A percentile compares a stretch with the other conserved stretches of the same genome.
Evolutionary conservation across 2,888 invertebrate species (phyloP).

Genomic region (Fabriciana adippe): DNA sequence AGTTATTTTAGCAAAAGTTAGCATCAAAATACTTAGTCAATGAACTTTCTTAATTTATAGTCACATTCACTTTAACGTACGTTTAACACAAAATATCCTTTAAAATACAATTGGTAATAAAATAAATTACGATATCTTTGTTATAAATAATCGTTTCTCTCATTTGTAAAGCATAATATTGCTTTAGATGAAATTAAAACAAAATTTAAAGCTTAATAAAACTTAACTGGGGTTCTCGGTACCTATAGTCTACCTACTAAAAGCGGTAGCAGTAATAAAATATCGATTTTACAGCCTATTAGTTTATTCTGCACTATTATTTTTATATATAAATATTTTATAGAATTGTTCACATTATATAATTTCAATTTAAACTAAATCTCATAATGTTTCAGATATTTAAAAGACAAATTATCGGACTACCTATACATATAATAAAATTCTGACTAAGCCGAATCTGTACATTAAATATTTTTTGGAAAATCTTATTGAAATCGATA

Average conservation of each 20-base stretch:
- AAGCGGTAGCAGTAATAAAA: constrained; percentile 37
- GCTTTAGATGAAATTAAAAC: constrained; percentile 33
- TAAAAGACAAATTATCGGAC: too few relatives aligned
- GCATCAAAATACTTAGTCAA: neutral
- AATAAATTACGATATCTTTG: constrained; percentile 24
- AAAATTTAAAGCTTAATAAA: constrained; percentile 38
- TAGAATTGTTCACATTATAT: neutral
- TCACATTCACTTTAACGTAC: constrained; percentile 3
- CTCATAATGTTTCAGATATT: too few relatives aligned
- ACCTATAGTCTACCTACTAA: constrained; percentile 24
- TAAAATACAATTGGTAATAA: constrained; percentile 22
- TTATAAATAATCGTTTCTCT: constrained; percentile 13
- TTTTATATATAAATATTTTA: neutral
- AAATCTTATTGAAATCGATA: too few relatives aligned
- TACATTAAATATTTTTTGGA: too few relatives aligned
- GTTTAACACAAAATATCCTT: constrained; percentile 10
- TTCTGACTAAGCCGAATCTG: too few relatives aligned
- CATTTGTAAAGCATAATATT: constrained; percentile 25
- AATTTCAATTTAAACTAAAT: too few relatives aligned
- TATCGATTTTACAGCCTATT: constrained; percentile 20
- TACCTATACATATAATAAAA: neutral
- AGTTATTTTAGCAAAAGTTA: too few relatives aligned
- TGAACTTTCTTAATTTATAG: constrained; percentile 3
- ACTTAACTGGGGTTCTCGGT: constrained; percentile 20
- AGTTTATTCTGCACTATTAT: too few relatives aligned